Evolutionary conservation across 2,113 vertebrate species (phyloP).

Genomic region (Marcusenius ussheri): DNA sequence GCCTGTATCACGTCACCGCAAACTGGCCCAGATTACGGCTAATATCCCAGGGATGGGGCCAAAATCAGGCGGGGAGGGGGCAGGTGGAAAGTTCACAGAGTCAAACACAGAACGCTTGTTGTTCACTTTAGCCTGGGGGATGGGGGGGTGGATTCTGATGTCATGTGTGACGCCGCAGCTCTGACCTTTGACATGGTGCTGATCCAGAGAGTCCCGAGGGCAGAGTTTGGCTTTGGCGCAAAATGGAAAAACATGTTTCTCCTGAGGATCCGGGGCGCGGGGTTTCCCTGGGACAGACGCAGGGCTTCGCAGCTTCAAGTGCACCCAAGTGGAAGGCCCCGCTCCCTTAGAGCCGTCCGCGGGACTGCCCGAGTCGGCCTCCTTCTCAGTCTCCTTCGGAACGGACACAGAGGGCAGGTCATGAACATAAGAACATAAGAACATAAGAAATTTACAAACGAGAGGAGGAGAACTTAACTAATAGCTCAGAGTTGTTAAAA

Average conservation of each 20-base stretch:
- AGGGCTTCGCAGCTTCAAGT: constrained; percentile 37
- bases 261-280: constrained; percentile 28
- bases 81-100: not conserved
- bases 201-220: constrained; percentile 37
- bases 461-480: too few species aligned
- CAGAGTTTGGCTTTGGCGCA: constrained; percentile 29
- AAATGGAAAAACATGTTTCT: constrained; percentile 13
- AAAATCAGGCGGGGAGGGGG: not conserved
- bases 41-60: not conserved
- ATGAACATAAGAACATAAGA: too few species aligned
- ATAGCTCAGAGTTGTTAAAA: too few species aligned
- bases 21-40: not conserved
- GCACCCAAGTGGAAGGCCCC: constrained; percentile 44
- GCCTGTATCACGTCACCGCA: too few species aligned
- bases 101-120: not conserved
- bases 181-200: constrained; percentile 48
- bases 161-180: not conserved
- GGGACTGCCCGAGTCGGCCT: constrained; percentile 16
- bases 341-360: constrained; percentile 36
- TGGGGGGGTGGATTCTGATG: not conserved
- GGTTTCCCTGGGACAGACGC: constrained; percentile 32
- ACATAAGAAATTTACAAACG: too few species aligned
- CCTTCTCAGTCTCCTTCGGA: constrained; percentile 40
- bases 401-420: constrained; percentile 13
- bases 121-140: not conserved